phyloP scores from a whole-genome alignment of 2,797 vertebrate species.

The Gila robusta region DNA sequence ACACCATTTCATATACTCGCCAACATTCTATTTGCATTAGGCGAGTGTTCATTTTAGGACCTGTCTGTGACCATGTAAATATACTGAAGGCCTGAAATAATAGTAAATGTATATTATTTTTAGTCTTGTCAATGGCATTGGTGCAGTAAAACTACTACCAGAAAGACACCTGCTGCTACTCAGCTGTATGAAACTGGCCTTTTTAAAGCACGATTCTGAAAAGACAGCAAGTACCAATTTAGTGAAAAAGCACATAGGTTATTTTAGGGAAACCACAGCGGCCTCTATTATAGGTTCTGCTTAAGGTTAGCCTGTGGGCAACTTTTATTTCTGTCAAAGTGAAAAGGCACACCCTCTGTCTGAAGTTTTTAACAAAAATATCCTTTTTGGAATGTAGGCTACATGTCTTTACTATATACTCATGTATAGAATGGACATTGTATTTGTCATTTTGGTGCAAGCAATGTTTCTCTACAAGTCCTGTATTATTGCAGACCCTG shows the following conservation, averaged over 20 bases:
- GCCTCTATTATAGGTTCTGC: constrained; percentile 68
- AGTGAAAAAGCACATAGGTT: constrained; percentile 76
- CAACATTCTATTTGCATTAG: too few species aligned
- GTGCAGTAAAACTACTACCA: neutral
- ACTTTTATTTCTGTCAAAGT: constrained; percentile 63
- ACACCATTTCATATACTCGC: too few species aligned
- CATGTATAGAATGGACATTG: constrained; percentile 10
- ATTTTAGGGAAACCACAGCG: constrained; percentile 81
- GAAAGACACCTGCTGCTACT: constrained; percentile 53
- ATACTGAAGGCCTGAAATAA: neutral
- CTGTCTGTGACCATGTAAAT: neutral
- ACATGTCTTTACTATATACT: constrained; percentile 1
- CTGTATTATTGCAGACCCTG: neutral
- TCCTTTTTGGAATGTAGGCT: constrained; percentile 21
- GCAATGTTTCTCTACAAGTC: neutral
- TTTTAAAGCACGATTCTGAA: constrained; percentile 21
- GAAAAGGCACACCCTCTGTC: constrained; percentile 60
- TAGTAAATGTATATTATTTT: neutral
- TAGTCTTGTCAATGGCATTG: neutral
- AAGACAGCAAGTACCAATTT: constrained; percentile 72
- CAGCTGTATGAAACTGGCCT: constrained; percentile 15
- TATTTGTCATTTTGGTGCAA: neutral
- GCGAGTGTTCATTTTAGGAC: too few species aligned
- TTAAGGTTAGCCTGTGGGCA: constrained; percentile 60
- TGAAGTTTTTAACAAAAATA: constrained; percentile 55